Base-by-base conservation (phyloP, 2,797 vertebrate genomes). In the Glossophaga mutica region DNA sequence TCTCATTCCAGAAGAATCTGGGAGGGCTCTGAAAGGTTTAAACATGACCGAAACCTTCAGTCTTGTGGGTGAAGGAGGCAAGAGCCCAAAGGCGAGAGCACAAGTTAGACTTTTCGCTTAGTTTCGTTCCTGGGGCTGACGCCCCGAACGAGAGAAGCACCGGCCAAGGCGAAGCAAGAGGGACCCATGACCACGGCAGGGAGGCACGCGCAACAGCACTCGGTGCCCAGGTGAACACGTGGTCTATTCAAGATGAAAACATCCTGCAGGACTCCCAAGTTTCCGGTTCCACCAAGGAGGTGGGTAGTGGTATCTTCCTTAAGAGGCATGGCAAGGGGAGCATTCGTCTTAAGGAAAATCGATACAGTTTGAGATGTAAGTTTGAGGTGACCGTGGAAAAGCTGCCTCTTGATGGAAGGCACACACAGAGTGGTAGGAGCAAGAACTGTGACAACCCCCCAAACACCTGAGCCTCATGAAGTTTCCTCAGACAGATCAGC, bases 101-200 rank as follows among this genome's bases (percentile, higher is more conserved):
- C 24, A 29, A 14, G 15, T 24, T 24, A 16, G n/a, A 15, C 14
- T 48, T 62, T 81, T n/a, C n/a, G 48, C 15, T 22, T 3, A 24
- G 26, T 87, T 48, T 12, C 15, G 0, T 59, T 46, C 42, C 14
- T 21, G 22, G 32, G 26, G 22, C 46, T 5, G 26, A 70, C 6
- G 24, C 42, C 24, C 68, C 34, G 22, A 37, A 32, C 32, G n/a
- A 37, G 19, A 65, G 26, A 34, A 73, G 32, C 2, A 8, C 8
- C 18, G 29, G 26, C 0, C 2, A 37, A 18, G 67, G 18, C 3
- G 1, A 6, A 39, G 14, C 6, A 9, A 52, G 65, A 32, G 39
- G 6, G 52, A 52, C 46, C 16, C 34, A 14, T 4, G 29, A 9
- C 18, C 21, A 26, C 32, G 12, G 39, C 67, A 39, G 22, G 71